Evolutionary conservation across 2,888 invertebrate genomes (phyloP).

Genomic region (Ischnus inquisitorius): DNA sequence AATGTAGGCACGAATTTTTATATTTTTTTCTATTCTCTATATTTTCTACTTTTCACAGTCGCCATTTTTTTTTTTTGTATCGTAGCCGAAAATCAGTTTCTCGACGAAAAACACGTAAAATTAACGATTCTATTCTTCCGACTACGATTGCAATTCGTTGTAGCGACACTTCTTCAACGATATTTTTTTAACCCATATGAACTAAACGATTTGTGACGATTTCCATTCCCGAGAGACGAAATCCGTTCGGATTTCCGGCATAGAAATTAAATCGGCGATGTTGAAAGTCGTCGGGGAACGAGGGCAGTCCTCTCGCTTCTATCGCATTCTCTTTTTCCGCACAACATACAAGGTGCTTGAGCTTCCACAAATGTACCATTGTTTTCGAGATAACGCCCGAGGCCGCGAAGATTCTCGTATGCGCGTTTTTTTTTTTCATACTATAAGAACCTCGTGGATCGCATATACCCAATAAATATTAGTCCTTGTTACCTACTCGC

Average conservation of each 20-base stretch:
- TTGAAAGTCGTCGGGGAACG: conserved; percentile 10
- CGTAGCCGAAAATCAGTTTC: too few relatives aligned
- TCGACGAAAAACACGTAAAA: too few relatives aligned
- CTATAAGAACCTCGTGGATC: conserved; percentile 9
- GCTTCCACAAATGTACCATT: conserved; percentile 4
- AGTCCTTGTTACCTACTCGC: not conserved
- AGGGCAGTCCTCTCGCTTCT: not conserved
- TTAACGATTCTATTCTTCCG: too few relatives aligned
- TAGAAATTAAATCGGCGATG: conserved; percentile 40
- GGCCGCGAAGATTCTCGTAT: not conserved
- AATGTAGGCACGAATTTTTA: too few relatives aligned
- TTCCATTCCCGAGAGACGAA: conserved; percentile 15
- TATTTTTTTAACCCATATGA: not conserved
- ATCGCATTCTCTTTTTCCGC: not conserved
- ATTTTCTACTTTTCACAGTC: too few relatives aligned
- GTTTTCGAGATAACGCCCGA: not conserved
- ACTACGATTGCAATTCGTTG: too few relatives aligned
- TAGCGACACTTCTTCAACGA: not conserved
- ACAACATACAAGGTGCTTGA: not conserved
- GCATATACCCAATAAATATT: conserved; percentile 10
- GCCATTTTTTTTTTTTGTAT: too few relatives aligned
- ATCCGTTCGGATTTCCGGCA: conserved; percentile 42
- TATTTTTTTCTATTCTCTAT: too few relatives aligned
- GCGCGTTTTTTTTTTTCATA: too few relatives aligned
- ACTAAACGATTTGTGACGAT: not conserved